A percentile compares a stretch with the other conserved stretches of the same genome.
phyloP scores from a whole-genome alignment of 1,140 invertebrate species.

The Anthonomus grandis region DNA sequence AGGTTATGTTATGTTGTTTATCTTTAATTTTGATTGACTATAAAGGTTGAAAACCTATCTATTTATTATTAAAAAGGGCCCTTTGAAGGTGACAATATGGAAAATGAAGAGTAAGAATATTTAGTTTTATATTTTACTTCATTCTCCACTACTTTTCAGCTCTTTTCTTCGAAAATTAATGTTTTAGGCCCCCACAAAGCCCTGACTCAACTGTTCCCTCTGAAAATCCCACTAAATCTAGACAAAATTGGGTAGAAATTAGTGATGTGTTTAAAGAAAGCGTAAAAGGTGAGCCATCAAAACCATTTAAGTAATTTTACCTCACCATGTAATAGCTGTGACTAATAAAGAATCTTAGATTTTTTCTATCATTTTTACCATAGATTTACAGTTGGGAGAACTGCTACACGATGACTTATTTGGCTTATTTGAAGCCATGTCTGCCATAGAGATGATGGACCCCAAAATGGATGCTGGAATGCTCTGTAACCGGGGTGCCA shows the following conservation, averaged over 20 bases:
- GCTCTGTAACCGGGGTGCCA: slow-evolving; percentile 85
- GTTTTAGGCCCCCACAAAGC: too few species aligned
- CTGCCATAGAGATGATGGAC: slow-evolving; percentile 99
- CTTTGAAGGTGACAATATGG: slow-evolving; percentile 2
- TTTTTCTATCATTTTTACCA: slow-evolving; percentile 25
- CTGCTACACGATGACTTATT: slow-evolving; percentile 83
- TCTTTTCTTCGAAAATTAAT: too few species aligned
- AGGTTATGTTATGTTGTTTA: too few species aligned
- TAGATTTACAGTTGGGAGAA: slow-evolving; percentile 83
- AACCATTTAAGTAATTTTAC: not conserved
- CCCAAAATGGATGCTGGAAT: slow-evolving; percentile 99
- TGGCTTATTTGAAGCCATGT: slow-evolving; percentile 98
- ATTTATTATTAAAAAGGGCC: too few species aligned
- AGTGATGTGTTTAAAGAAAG: slow-evolving; percentile 72
- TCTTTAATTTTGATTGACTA: too few species aligned
- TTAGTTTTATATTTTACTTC: not conserved
- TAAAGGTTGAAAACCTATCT: too few species aligned
- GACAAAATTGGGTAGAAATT: slow-evolving; percentile 71
- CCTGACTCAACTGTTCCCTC: slow-evolving; percentile 1
- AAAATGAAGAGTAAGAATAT: slow-evolving; percentile 7
- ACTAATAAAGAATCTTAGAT: not conserved
- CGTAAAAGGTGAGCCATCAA: slow-evolving; percentile 65
- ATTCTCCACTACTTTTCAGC: slow-evolving; percentile 1
- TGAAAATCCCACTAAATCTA: not conserved
- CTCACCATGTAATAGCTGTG: too few species aligned